Percentiles rank a stretch among this genome's conserved stretches.
These are phyloP conservation scores for Halcyon malimbica DNA, from an alignment of 2,113 vertebrate genomes.

Conservation along the genomic window DNA sequence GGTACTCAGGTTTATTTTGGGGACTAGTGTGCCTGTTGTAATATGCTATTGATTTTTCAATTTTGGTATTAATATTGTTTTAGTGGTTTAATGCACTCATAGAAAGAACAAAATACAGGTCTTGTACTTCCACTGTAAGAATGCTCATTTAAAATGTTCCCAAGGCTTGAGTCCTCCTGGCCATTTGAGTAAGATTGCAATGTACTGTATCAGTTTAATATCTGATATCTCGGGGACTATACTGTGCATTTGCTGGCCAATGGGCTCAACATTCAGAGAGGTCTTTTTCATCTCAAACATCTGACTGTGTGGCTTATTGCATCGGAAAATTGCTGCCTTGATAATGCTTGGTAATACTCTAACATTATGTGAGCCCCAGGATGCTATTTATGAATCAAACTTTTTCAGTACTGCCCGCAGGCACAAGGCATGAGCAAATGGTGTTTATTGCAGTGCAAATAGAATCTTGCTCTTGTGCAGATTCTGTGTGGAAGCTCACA, in stretches of 20 bases:
- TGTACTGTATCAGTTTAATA: conserved; percentile 24
- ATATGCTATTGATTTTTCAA: conserved; percentile 28
- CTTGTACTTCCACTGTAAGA: background rate
- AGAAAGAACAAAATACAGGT: background rate
- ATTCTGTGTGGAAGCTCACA: conserved; percentile 52
- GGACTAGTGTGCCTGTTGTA: background rate
- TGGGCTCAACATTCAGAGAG: conserved; percentile 28
- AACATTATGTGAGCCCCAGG: conserved; percentile 60
- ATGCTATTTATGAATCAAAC: conserved; percentile 44
- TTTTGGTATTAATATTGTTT: conserved; percentile 38
- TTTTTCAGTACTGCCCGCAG: conserved; percentile 61
- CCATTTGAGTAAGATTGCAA: background rate
- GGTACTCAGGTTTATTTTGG: background rate
- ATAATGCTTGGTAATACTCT: conserved; percentile 61
- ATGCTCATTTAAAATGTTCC: conserved; percentile 18
- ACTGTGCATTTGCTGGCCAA: conserved; percentile 7
- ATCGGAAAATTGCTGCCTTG: conserved; percentile 51
- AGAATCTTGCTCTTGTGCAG: conserved; percentile 41
- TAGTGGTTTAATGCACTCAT: conserved; percentile 1
- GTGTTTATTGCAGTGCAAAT: conserved; percentile 73
- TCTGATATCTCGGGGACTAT: conserved; percentile 39
- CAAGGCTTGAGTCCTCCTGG: conserved; percentile 13
- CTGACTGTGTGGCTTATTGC: conserved; percentile 32
- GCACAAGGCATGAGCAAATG: conserved; percentile 39
- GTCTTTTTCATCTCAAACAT: conserved; percentile 10